These are phyloP conservation scores for Conops quadrifasciatus DNA, from an alignment of 2,888 invertebrate species.

Conservation along the genomic window DNA sequence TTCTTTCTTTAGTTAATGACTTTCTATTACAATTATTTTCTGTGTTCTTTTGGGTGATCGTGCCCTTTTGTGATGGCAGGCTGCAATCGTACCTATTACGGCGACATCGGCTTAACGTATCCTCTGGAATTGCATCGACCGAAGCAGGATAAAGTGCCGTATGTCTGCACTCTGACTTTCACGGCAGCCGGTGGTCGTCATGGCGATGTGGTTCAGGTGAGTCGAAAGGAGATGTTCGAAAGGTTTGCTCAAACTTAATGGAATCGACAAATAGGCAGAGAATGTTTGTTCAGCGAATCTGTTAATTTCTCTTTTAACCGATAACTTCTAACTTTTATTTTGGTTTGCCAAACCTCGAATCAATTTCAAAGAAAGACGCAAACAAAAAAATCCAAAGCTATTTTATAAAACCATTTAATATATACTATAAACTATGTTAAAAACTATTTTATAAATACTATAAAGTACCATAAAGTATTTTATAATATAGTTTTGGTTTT, in stretches of 20 bases:
- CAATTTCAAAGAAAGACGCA: too few relatives aligned
- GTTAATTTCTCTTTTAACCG: too few relatives aligned
- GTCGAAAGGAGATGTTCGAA: too few relatives aligned
- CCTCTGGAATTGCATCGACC: slow-evolving; percentile 86
- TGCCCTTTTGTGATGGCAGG: slow-evolving; percentile 51
- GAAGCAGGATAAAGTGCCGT: slow-evolving; percentile 85
- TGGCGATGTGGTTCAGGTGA: slow-evolving; percentile 88
- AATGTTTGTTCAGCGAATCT: neutral
- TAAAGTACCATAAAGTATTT: too few relatives aligned
- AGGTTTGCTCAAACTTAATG: neutral
- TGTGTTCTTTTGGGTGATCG: neutral
- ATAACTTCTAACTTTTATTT: too few relatives aligned
- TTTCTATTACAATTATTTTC: neutral
- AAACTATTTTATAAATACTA: too few relatives aligned
- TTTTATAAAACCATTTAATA: too few relatives aligned
- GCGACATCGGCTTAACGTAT: slow-evolving; percentile 87
- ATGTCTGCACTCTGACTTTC: slow-evolving; percentile 86
- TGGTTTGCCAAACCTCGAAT: too few relatives aligned
- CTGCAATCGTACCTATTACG: slow-evolving; percentile 91
- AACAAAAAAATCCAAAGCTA: too few relatives aligned
- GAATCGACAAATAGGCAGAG: neutral
- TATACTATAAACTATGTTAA: too few relatives aligned
- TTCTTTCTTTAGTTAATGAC: neutral
- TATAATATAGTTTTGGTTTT: too few relatives aligned
- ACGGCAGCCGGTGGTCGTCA: slow-evolving; percentile 82